Conservation (phyloP, 2,113 vertebrate genomes). For the Gila orcuttii region DNA sequence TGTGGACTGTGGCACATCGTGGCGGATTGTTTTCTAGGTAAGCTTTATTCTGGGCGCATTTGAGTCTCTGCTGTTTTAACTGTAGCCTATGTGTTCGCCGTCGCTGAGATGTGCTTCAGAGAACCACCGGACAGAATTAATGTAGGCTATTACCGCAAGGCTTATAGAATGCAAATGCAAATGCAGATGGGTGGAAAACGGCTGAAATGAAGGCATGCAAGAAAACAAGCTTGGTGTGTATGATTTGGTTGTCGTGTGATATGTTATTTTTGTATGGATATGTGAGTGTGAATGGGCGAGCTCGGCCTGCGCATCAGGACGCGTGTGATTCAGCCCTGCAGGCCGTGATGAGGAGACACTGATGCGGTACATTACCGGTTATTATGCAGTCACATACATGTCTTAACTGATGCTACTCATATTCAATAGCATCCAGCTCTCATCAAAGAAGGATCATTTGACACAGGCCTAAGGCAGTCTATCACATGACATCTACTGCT, state of each 20-base stretch:
- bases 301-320: slow-evolving; percentile 13
- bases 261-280: neutral
- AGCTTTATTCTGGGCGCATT: slow-evolving; percentile 30
- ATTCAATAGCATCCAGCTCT: neutral
- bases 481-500: neutral
- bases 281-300: neutral
- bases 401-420: neutral
- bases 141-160: neutral
- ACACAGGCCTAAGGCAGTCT: neutral
- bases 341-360: slow-evolving; percentile 1
- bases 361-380: neutral
- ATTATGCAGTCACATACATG: neutral
- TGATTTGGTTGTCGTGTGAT: neutral
- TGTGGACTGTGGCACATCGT: slow-evolving; percentile 46
- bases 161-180: neutral
- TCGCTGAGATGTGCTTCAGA: neutral
- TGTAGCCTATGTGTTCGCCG: neutral
- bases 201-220: neutral
- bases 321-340: slow-evolving; percentile 8
- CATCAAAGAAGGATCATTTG: neutral
- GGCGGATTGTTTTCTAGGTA: slow-evolving; percentile 64
- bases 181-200: neutral
- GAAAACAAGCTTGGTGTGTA: neutral
- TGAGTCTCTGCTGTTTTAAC: neutral
- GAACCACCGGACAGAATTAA: neutral